Base-by-base conservation (phyloP, 2,113 vertebrate genomes). In the Fulica atra region DNA sequence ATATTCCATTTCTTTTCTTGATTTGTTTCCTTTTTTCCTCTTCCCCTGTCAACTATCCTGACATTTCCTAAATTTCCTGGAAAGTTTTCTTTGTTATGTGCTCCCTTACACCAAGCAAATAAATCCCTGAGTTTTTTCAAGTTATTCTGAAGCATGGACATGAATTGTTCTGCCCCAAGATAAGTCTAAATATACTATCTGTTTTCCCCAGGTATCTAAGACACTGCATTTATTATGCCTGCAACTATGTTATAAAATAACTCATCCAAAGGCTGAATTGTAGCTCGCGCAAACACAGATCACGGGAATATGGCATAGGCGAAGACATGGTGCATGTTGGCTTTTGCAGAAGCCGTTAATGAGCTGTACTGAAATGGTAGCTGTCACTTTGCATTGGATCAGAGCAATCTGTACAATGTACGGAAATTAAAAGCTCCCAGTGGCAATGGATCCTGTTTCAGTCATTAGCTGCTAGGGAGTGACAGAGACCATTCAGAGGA, bases 381-480 rank as follows among this genome's bases (percentile, higher is more conserved):
- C 97, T 98, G 97, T 98, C 98, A 97, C 96, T 97, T 97, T 94
- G 78, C 82, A 96, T 98, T 57, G 88, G 95, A 97, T 98, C 98
- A 98, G 92, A 94, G 95, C 84, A 89, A 97, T 93, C 97, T 93
- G 95, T 97, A 98, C 97, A 97, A 97, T 97, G 97, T 97, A 98
- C 98, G 96, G 98, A 98, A 98, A 98, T 98, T 98, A 98, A 98
- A 98, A 98, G 98, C 97, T 98, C 98, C 98, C 95, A 69, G 95
- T 98, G 97, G 98, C 97, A 85, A 96, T 95, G 96, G 98, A 98
- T 97, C 96, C 98, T 89, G 96, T 98, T 98, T 98, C 97, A 98
- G 98, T 98, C 97, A 98, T 97, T 98, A 98, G 97, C 95, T 97
- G 88, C 82, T 36, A 95, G 96, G 95, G 93, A 98, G 95, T 96